Conservation (phyloP, 1,140 invertebrate genomes). For the Meloidogyne floridensis region DNA sequence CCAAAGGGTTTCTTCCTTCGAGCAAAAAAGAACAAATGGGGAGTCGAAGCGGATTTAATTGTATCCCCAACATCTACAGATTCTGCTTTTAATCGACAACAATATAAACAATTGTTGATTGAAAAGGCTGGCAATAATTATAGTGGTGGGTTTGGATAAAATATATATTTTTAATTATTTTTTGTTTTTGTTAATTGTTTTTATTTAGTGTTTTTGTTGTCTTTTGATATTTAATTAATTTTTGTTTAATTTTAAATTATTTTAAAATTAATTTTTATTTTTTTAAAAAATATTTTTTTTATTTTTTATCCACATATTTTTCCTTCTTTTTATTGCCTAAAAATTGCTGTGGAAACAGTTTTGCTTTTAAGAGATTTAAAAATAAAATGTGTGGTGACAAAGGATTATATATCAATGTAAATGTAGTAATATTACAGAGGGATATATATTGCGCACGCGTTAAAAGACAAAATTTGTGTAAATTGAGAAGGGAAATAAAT, state of each 20-base stretch:
- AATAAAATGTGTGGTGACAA: constrained; percentile 8
- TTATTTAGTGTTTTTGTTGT: no score
- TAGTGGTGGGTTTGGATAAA: neutral
- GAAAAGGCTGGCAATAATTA: constrained; percentile 23
- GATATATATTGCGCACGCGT: neutral
- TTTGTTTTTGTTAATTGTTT: no score
- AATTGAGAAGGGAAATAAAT: neutral
- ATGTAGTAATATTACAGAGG: neutral
- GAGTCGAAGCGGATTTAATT: neutral
- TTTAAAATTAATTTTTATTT: no score
- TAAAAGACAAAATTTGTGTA: neutral
- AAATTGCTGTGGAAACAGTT: constrained; percentile 12
- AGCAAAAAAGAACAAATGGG: constrained; percentile 5
- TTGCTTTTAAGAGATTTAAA: neutral
- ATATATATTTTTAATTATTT: neutral
- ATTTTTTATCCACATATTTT: neutral
- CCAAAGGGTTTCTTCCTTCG: neutral
- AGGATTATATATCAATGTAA: neutral
- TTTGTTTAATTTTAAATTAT: neutral
- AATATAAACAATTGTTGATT: constrained; percentile 15
- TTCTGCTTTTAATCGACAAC: constrained; percentile 8
- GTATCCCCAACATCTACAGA: neutral
- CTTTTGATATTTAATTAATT: no score
- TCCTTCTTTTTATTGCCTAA: neutral
- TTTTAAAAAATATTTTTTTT: neutral